Evolutionary conservation across 2,888 invertebrate species (phyloP), one percentile per base, ranked within the genome.

Genomic region (Scaptomyza reducta): DNA sequence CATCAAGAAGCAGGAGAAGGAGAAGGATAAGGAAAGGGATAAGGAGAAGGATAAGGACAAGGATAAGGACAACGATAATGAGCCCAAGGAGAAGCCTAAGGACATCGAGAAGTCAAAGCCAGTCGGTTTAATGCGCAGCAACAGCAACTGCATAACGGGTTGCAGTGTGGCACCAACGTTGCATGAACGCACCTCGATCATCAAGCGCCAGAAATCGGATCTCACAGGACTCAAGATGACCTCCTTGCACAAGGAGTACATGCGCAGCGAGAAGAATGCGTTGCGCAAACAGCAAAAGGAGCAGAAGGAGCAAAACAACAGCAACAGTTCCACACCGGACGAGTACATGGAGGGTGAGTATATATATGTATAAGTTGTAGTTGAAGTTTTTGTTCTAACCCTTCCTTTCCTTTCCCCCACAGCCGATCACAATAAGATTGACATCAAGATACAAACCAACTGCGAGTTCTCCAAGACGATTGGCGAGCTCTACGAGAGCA

Each of bases 151-250:
- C 31, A 40, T 27, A 6, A 14, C 70, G 3, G 59, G 13, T 4
- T 60, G n/a, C 38, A 62, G 38, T 31, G 29, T 49, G 9, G 9
- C 27, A 9, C 7, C 56, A 11, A 6, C 65, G 1, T 18, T 67
- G 1, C 70, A 70, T 7, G 77, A 64, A 18, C 88, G 90, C 18
- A 82, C 90, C 40, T 81, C 88, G 1, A 82, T 79, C 7, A 91
- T 91, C 6, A 92, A 91, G 63, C 80, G 94, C 1, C 94, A 94
- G 77, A 94, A 94, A 79, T 94, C 94, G 0, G 94, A 94, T 74
- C 92, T 94, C 0, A 94, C 94, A 0, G 94, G 94, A 0, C 87
- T 94, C 0, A 94, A 93, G 89, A 93, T 92, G 75, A 92, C 90
- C 1, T 91, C 91, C 0, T 60, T 92, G 44, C 91, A 91, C 65